phyloP scores from a whole-genome alignment of 2,113 vertebrate genomes.

The Tenebrosternarchus preto region DNA sequence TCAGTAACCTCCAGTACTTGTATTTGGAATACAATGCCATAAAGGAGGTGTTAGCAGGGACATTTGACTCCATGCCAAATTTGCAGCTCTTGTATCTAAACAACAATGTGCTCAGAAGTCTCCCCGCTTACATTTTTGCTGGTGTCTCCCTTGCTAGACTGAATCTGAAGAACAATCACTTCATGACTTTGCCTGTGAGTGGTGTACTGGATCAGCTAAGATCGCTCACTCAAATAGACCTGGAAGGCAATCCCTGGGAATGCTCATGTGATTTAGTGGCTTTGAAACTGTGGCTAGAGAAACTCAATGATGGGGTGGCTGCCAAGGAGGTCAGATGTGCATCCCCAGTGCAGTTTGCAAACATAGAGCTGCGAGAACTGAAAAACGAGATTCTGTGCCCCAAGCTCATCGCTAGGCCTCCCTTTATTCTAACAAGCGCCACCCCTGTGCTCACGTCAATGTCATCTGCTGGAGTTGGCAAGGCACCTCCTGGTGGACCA shows the following conservation, averaged over 20 bases:
- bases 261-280: constrained; percentile 96
- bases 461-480: constrained; percentile 84
- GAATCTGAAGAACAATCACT: constrained; percentile 97
- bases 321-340: constrained; percentile 92
- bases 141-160: constrained; percentile 90
- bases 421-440: constrained; percentile 82
- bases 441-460: constrained; percentile 79
- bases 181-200: constrained; percentile 97
- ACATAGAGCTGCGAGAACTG: constrained; percentile 89
- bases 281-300: constrained; percentile 95
- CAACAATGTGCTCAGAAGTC: constrained; percentile 91
- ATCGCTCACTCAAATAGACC: constrained; percentile 91
- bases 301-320: constrained; percentile 87
- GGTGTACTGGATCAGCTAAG: constrained; percentile 94
- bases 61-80: constrained; percentile 95
- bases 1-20: constrained; percentile 93
- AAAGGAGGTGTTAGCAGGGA: constrained; percentile 91
- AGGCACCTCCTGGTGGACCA: constrained; percentile 89
- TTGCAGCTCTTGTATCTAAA: constrained; percentile 94
- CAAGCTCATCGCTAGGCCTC: constrained; percentile 88
- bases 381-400: constrained; percentile 97
- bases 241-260: constrained; percentile 98
- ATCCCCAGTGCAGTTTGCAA: constrained; percentile 93
- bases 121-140: constrained; percentile 92
- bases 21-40: constrained; percentile 99